Evolutionary conservation across 2,797 vertebrate species (phyloP), one percentile per base, ranked within the genome.

Genomic region (Champsocephalus gunnari): DNA sequence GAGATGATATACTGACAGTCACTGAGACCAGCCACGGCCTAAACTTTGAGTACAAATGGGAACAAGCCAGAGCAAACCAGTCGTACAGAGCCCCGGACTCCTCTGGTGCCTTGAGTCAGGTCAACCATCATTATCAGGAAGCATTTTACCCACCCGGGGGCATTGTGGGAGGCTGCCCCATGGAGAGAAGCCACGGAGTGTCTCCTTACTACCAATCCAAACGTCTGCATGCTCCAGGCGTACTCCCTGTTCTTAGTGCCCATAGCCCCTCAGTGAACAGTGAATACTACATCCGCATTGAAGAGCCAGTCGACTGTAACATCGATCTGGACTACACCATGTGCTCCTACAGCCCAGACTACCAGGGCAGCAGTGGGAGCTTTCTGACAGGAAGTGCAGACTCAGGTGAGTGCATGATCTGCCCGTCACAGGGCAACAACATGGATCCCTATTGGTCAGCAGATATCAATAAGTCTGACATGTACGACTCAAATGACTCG

Each of bases 21-120:
- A 99, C 98, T 0, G 97, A 99, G 92, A 99, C 97, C 1, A 99
- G 97, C 90, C 96, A 95, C 0, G 98, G 98, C 61, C 96, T 99
- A 54, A 98, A 98, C 89, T 99, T 99, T 5, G 98, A 99, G 88
- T 99, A 97, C 92, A 97, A 97, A 85, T 99, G 98, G 98, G 98
- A 99, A 71, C 96, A 96, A 34, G 96, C 96, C 13, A 93, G 95
- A n/a, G 93, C 95, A 0, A 95, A 96, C 32, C 92, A 94, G 66
- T 86, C 94, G 2, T 96, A 95, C 58, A 89, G 89, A 45, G 85
- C 90, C 0, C 79, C 84, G 0, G 93, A 96, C 0, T 88, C 95
- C 0, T 83, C 90, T 3, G 91, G 89, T 0, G 78, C 84, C 1
- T 86, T 95, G 51, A 94, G 94, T 75, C 96, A 96, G 12, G 90